phyloP scores from a whole-genome alignment of 2,797 vertebrate genomes.

The Artibeus lituratus region DNA sequence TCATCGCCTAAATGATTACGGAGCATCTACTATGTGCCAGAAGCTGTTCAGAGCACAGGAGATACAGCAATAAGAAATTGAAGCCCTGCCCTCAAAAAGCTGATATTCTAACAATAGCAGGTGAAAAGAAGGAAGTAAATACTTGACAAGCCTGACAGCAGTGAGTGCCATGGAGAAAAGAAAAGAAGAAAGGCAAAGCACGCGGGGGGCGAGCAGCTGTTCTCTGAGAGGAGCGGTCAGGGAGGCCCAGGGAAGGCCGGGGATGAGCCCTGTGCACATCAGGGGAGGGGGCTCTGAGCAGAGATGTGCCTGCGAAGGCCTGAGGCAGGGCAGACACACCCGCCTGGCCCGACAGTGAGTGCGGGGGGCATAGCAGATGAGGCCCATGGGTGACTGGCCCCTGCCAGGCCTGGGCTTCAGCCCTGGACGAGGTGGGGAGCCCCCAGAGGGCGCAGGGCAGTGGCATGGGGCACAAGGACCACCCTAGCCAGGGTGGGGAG shows the following conservation, averaged over 20 bases:
- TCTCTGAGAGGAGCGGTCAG: background rate
- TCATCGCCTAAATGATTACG: background rate
- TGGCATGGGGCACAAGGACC: fast-evolving
- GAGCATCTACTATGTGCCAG: background rate
- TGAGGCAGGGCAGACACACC: background rate
- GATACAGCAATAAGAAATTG: background rate
- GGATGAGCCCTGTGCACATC: background rate
- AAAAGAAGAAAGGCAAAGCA: background rate
- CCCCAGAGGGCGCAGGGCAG: background rate
- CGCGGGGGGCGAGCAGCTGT: background rate
- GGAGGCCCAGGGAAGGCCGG: background rate
- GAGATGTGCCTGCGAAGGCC: background rate
- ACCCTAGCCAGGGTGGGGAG: background rate
- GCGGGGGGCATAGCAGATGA: background rate
- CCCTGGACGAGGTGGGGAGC: background rate
- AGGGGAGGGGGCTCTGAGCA: background rate
- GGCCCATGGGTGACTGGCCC: background rate
- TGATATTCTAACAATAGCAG: background rate
- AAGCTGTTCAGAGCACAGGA: background rate
- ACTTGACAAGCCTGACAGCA: background rate
- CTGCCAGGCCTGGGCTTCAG: background rate
- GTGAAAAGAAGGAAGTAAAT: background rate
- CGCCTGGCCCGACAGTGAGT: background rate
- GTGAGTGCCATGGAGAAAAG: background rate
- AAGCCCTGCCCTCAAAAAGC: background rate